Percentiles rank a stretch among this genome's conserved stretches.
Evolutionary conservation across 2,113 vertebrate genomes (phyloP).

Genomic region (Falcunculus frontatus): DNA sequence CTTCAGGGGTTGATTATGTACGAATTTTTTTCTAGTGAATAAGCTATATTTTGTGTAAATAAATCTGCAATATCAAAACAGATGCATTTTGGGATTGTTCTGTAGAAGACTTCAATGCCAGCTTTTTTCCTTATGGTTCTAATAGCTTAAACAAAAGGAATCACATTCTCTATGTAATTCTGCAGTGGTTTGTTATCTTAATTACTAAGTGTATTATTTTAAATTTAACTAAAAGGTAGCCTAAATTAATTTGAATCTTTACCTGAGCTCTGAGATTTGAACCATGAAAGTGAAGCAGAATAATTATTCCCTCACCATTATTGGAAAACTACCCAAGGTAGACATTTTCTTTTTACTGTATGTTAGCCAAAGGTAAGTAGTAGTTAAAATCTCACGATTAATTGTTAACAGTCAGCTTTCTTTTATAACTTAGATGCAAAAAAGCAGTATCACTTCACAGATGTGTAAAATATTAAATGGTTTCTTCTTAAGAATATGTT

Average conservation of each 20-base stretch:
- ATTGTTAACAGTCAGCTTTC: constrained; percentile 41
- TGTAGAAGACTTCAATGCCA: neutral
- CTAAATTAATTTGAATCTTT: constrained; percentile 17
- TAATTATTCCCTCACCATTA: constrained; percentile 13
- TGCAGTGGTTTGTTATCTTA: neutral
- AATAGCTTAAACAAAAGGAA: neutral
- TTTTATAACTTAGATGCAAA: constrained; percentile 47
- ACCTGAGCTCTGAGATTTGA: constrained; percentile 30
- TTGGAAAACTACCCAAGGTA: constrained; percentile 36
- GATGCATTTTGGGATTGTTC: neutral
- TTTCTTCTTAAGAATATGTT: constrained; percentile 19
- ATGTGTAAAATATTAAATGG: neutral
- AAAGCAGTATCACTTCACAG: neutral
- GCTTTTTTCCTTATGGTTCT: neutral
- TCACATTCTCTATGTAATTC: neutral
- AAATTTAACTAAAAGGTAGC: neutral
- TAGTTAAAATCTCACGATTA: constrained; percentile 64
- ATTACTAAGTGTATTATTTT: constrained; percentile 23
- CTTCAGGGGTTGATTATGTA: neutral
- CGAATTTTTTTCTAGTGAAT: neutral
- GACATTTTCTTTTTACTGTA: constrained; percentile 60
- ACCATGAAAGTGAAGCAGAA: constrained; percentile 33
- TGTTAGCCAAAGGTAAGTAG: constrained; percentile 46
- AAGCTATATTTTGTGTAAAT: neutral
- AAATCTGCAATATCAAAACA: neutral